Evolutionary conservation across 2,797 vertebrate species (phyloP).

Genomic region (Channallabes apus): DNA sequence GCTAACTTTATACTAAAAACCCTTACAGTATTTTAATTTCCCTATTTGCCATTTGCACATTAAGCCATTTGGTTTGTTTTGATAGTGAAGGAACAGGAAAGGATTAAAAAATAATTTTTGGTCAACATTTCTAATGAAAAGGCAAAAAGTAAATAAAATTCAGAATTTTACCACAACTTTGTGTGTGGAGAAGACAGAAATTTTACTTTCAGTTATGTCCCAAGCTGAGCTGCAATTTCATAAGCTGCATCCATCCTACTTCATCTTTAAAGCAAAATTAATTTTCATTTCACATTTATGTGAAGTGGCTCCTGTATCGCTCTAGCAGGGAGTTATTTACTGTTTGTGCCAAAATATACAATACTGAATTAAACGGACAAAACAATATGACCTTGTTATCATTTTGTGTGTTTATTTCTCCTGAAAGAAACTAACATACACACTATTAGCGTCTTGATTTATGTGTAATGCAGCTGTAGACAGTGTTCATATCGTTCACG

Average conservation of each 20-base stretch:
- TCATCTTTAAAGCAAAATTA: background rate
- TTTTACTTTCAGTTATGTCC: background rate
- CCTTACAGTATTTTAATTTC: background rate
- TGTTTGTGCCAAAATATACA: no score
- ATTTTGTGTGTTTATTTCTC: no score
- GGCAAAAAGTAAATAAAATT: background rate
- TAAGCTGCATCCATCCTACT: no score
- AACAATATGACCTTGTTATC: no score
- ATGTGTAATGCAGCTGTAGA: no score
- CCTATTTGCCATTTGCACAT: background rate
- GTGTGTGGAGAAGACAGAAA: background rate
- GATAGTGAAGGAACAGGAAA: background rate
- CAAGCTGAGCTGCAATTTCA: background rate
- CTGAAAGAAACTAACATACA: no score
- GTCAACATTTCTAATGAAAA: background rate
- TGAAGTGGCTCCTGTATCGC: background rate
- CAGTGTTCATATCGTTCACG: no score
- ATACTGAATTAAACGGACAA: no score
- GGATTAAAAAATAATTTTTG: background rate
- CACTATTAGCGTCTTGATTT: no score
- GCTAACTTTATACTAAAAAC: background rate
- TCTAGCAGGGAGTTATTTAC: no score
- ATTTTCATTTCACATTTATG: background rate
- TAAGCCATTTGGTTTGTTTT: background rate
- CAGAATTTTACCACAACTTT: background rate